Percentiles rank a stretch among this genome's conserved stretches.
phyloP scores from a whole-genome alignment of 1,140 invertebrate genomes.

The Neotoxoptera formosana region DNA sequence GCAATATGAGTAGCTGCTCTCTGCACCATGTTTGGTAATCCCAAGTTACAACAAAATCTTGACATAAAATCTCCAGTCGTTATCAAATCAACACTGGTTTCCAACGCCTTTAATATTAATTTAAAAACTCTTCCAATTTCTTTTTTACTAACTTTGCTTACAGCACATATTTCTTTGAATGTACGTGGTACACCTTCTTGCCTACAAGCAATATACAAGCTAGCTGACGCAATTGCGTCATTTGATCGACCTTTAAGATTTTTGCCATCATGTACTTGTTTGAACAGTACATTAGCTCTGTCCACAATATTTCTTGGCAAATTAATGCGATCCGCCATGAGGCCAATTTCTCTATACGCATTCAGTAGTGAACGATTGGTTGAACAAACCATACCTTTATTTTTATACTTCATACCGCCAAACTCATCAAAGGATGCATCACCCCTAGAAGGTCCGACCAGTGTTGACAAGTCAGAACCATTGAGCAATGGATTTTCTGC shows the following conservation, averaged over 20 bases:
- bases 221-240: conserved; percentile 98
- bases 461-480: conserved; percentile 95
- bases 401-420: conserved; percentile 83
- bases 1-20: conserved; percentile 96
- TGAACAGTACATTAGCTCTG: conserved; percentile 94
- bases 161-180: conserved; percentile 99
- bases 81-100: conserved; percentile 96
- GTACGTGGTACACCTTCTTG: conserved; percentile 98
- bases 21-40: conserved; percentile 90
- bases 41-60: conserved; percentile 85
- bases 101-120: conserved; percentile 88
- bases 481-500: conserved; percentile 95
- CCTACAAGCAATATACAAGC: conserved; percentile 95
- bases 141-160: conserved; percentile 98
- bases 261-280: conserved; percentile 98
- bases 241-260: conserved; percentile 86
- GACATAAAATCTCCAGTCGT: conserved; percentile 99
- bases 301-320: conserved; percentile 94
- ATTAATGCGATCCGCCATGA: conserved; percentile 98
- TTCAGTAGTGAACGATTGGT: conserved; percentile 71
- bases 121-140: conserved; percentile 99
- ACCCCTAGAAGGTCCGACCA: conserved; percentile 92
- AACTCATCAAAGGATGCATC: conserved; percentile 82
- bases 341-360: conserved; percentile 95
- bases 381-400: conserved; percentile 50